phyloP scores from a whole-genome alignment of 2,797 vertebrate species.

The Phyllotis vaccarum region DNA sequence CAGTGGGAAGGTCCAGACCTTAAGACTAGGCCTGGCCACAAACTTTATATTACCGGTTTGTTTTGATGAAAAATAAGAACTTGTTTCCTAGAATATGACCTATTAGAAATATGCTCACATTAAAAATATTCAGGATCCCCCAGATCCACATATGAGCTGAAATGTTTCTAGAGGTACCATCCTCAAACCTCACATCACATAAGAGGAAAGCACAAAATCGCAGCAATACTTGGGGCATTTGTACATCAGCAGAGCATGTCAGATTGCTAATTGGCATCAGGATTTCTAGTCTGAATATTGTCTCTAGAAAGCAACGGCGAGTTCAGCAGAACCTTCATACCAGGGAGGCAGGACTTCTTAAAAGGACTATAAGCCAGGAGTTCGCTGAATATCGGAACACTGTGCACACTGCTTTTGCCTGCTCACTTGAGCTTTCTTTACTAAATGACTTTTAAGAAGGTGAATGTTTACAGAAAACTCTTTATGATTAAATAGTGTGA shows the following conservation, averaged over 20 bases:
- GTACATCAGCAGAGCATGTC: not conserved
- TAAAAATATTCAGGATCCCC: slow-evolving; percentile 12
- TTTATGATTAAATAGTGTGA: not conserved
- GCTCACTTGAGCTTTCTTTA: not conserved
- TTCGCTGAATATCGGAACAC: not conserved
- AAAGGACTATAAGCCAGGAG: not conserved
- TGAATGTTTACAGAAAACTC: not conserved
- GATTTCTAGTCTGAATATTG: not conserved
- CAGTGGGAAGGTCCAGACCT: too few species aligned
- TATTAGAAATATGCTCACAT: not conserved
- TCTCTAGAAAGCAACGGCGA: not conserved
- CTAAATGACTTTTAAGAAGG: not conserved
- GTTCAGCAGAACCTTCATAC: not conserved
- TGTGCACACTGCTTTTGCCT: not conserved
- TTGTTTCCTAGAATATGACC: not conserved
- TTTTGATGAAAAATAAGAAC: slow-evolving; percentile 13
- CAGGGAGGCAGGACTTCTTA: not conserved
- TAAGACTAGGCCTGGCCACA: too few species aligned
- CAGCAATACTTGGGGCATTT: not conserved
- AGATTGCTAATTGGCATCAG: not conserved
- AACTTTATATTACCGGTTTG: not conserved
- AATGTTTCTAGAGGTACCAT: not conserved
- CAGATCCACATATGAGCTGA: not conserved
- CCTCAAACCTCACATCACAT: not conserved
- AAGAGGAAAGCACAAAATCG: not conserved